Evolutionary conservation across 2,888 invertebrate genomes (phyloP), one percentile per base, ranked within the genome.

Genomic region (Hemicrepidius hirtus): DNA sequence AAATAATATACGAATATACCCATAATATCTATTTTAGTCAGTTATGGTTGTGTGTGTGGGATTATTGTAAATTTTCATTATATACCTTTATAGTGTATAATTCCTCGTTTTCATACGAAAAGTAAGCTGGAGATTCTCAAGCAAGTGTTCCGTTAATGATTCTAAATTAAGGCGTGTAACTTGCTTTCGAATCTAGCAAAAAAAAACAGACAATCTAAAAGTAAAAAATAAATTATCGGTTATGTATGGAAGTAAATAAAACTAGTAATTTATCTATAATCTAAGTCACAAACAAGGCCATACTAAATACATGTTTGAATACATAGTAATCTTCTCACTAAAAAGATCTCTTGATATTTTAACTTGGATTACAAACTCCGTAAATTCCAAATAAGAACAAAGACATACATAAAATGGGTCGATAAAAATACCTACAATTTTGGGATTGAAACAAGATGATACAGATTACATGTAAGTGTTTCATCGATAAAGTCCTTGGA

Each of bases 261-360:
- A 66, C 66, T 66, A 66, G 41, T 55, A 55, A 66, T 66, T 66
- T 66, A 66, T 66, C 66, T 66, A 66, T 13, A 66, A 66, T 41
- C 66, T 55, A 66, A 64, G 66, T 66, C 55, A 41, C 28, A 66
- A 66, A 55, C 66, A 40, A 55, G 66, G 20, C 55, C 28, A n/a
- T 37, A 64, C 64, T 57, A 57, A 53, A 53, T 53, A 49, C 53
- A 53, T 21, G 49, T 53, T n/a, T 12, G 53, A 53, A 53, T 53
- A 24, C 53, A 53, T 12, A 24, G 53, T 49, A 53, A 28, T 28
- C 28, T 24, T 20, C 12, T 49, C 7, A 49, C 49, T 49, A 24
- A 49, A n/a, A 49, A 49, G 12, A 20, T 20, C 1, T 20, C 7
- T 20, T 44, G 44, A 16, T 16, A 21, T 20, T 18, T 10, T 49